These are phyloP conservation scores for Tridacna gigas DNA, from an alignment of 2,888 invertebrate species.

Conservation along the genomic window DNA sequence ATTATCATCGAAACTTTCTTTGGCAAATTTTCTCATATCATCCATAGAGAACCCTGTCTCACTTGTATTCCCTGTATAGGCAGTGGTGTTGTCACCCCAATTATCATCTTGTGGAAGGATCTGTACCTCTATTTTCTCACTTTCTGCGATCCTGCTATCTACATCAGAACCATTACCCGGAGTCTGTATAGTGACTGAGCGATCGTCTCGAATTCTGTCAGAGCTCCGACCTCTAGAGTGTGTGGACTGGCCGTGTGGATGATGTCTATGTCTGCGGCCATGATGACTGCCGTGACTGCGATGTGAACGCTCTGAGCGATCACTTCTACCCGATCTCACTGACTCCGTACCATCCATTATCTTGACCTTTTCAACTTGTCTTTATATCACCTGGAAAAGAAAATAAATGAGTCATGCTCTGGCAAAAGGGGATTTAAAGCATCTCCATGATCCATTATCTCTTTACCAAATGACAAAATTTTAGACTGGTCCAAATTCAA, in stretches of 20 bases:
- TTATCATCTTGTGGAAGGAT: constrained; percentile 98
- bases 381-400: no score
- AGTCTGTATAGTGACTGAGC: constrained; percentile 80
- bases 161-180: constrained; percentile 75
- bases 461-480: no score
- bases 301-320: constrained; percentile 91
- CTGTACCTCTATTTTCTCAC: constrained; percentile 93
- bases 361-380: not conserved
- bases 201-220: constrained; percentile 74
- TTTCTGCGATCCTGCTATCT: constrained; percentile 71
- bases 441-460: no score
- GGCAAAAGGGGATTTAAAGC: no score
- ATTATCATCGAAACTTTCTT: constrained; percentile 79
- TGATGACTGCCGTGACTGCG: constrained; percentile 80
- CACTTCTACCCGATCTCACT: constrained; percentile 92
- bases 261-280: constrained; percentile 70
- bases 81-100: constrained; percentile 99
- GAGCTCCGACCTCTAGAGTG: constrained; percentile 67
- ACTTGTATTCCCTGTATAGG: constrained; percentile 96
- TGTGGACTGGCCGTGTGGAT: constrained; percentile 56
- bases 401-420: no score
- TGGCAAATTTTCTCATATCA: constrained; percentile 87
- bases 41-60: constrained; percentile 98
- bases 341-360: constrained; percentile 92
- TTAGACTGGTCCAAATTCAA: no score